Base-by-base conservation (phyloP, 2,797 vertebrate species). In the Pangasius larnaudii region DNA sequence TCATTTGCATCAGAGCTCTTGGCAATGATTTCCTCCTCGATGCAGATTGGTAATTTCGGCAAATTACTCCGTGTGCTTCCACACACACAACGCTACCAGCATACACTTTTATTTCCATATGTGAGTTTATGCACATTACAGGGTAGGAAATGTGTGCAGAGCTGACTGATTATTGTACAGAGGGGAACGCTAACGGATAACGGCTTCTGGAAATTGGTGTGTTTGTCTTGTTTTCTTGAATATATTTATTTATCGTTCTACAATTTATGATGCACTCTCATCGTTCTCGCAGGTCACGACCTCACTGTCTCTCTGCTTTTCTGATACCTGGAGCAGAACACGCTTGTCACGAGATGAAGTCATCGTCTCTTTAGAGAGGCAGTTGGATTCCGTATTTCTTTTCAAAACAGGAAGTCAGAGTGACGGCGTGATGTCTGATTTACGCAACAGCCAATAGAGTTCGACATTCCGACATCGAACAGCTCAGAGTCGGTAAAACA, bases 1-100 rank as follows among this genome's bases (percentile, higher is more conserved):
- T 89, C 81, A 89, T 90, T 91, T 91, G 88, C 88, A 89, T 89
- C 67, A 59, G 58, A 78, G 67, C 86, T 81, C 69, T 90, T 87
- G 83, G 79, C 67, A 80, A 86, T 85, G 61, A 86, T 89, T 89
- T 87, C 71, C 81, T 79, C 83, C 86, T 86, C 36, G 36, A 58
- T 72, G 85, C 88, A 61, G 79, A 87, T 87, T 81, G 79, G 65
- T 86, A 87, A 91, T 89, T 91, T 85, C 53, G 13, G 49, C 56
- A 53, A 91, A 77, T 89, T 84, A 87, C 84, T 90, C 58, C 24
- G 46, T 2, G 18, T 78, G 33, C 13, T 27, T 24, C 61, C 42
- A 39, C 63, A 74, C 71, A 46, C 69, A 42, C 71, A 63, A 24
- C 49, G 2, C 63, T 78, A 53, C 13, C 0, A 53, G 14, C 63